A percentile compares a stretch with the other conserved stretches of the same genome.
phyloP scores from a whole-genome alignment of 2,888 invertebrate species.

The Arrhopalites spinosus region DNA sequence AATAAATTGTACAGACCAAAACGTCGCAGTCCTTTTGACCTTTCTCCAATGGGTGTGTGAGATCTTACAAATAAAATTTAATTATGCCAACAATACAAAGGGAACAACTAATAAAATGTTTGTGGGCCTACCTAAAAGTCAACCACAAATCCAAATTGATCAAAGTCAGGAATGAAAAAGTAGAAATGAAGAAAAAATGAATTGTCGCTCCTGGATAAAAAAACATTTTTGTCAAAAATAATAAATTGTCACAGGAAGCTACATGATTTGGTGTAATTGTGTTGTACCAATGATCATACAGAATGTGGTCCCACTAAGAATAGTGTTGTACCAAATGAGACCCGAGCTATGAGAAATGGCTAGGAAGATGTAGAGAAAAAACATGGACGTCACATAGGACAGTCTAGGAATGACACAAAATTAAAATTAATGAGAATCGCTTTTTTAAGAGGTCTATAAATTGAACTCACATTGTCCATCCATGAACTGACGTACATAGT shows the following conservation, averaged over 20 bases:
- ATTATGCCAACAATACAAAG: not conserved
- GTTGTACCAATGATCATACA: slow-evolving; percentile 35
- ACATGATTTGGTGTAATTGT: too few species aligned
- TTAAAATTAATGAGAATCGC: too few species aligned
- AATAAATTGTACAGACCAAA: slow-evolving; percentile 32
- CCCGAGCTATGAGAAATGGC: slow-evolving; percentile 26
- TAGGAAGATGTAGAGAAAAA: slow-evolving; percentile 38
- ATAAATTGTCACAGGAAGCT: too few species aligned
- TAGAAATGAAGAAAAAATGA: slow-evolving; percentile 50
- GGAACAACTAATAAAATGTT: not conserved
- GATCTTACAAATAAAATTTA: slow-evolving; percentile 16
- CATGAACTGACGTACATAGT: slow-evolving; percentile 33
- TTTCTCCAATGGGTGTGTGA: slow-evolving; percentile 28
- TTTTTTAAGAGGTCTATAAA: too few species aligned
- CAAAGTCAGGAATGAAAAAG: slow-evolving; percentile 51
- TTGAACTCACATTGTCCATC: slow-evolving; percentile 38
- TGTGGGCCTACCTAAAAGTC: slow-evolving; percentile 49
- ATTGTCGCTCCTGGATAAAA: slow-evolving; percentile 43
- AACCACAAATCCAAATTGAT: slow-evolving; percentile 53
- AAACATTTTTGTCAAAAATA: not conserved
- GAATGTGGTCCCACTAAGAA: not conserved
- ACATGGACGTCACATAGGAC: slow-evolving; percentile 31
- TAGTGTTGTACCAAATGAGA: not conserved
- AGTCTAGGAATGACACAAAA: too few species aligned
- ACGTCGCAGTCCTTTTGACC: slow-evolving; percentile 29